A percentile compares a stretch with the other conserved stretches of the same genome.
phyloP scores from a whole-genome alignment of 2,888 invertebrate genomes.

The Ormyrus thymus region DNA sequence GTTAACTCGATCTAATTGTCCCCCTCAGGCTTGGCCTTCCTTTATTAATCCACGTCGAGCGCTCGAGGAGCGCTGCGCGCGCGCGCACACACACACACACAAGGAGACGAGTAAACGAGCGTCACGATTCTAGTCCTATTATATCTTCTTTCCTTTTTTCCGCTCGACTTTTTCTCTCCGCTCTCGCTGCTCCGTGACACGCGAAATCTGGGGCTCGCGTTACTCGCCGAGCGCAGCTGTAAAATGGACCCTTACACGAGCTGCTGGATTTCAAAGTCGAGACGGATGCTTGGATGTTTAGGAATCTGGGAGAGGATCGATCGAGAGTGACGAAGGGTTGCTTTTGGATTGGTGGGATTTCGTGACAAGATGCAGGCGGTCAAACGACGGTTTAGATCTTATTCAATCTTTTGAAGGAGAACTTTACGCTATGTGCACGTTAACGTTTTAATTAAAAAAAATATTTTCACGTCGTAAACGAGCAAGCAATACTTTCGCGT shows the following conservation, averaged over 20 bases:
- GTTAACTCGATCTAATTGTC: conserved; percentile 75
- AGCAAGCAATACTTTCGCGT: no score
- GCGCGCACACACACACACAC: background rate
- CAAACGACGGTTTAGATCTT: no score
- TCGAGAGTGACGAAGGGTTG: background rate
- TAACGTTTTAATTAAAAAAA: no score
- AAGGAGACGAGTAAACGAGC: background rate
- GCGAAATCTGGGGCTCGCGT: conserved; percentile 8
- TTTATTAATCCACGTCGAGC: conserved; percentile 67
- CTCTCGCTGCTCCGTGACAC: background rate
- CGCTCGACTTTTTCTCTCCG: background rate
- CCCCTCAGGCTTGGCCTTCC: conserved; percentile 68
- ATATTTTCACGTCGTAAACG: no score
- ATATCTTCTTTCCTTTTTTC: background rate
- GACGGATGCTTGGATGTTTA: no score
- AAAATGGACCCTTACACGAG: no score
- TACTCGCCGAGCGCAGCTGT: no score
- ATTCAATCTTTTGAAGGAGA: no score
- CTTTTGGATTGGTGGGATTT: background rate
- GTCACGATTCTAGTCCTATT: conserved; percentile 1
- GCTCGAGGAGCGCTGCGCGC: background rate
- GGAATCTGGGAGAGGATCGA: background rate
- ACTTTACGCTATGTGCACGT: no score
- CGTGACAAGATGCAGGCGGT: conserved; percentile 21
- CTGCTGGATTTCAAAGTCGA: background rate